Base-by-base conservation (phyloP, 2,888 invertebrate genomes). In the Carcina quercana region DNA sequence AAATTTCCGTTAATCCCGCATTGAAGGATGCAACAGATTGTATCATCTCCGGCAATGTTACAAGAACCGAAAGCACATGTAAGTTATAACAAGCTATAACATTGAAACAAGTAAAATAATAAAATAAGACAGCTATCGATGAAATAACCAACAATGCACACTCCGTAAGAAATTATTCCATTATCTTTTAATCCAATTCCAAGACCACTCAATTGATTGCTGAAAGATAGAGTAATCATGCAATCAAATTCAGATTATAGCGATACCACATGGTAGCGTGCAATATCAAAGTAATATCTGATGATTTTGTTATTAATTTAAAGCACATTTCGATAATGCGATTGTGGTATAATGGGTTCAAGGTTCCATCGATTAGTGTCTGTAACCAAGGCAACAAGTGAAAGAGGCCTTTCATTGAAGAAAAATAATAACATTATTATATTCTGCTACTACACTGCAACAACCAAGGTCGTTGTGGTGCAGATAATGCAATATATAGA, bases 1-100 rank as follows among this genome's bases (percentile, higher is more conserved):
- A 59, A 60, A 61, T 74, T 67, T 80, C 82, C 82, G 75, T 55
- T 63, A 10, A 24, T 24, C 24, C 29, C 12, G 19, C 10, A 25
- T 25, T 34, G 25, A 29, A 12, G 25, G 28, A 25, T 25, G 25
- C 11, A 24, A 17, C 11, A 12, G 28, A 11, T n/a, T n/a, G n/a
- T n/a, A n/a, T n/a, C n/a, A n/a, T n/a, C n/a, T n/a, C n/a, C n/a
- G n/a, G n/a, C n/a, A n/a, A n/a, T n/a, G n/a, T n/a, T n/a, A n/a
- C n/a, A n/a, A n/a, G n/a, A n/a, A n/a, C n/a, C n/a, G n/a, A n/a
- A n/a, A n/a, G n/a, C n/a, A n/a, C n/a, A n/a, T n/a, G n/a, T n/a
- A n/a, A n/a, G n/a, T n/a, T n/a, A n/a, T n/a, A n/a, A n/a, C n/a
- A n/a, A n/a, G n/a, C n/a, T n/a, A n/a, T n/a, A n/a, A n/a, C n/a